A percentile compares a stretch with the other conserved stretches of the same genome.
Evolutionary conservation across 1,140 invertebrate genomes (phyloP).

Genomic region (Dreissena rostriformis): DNA sequence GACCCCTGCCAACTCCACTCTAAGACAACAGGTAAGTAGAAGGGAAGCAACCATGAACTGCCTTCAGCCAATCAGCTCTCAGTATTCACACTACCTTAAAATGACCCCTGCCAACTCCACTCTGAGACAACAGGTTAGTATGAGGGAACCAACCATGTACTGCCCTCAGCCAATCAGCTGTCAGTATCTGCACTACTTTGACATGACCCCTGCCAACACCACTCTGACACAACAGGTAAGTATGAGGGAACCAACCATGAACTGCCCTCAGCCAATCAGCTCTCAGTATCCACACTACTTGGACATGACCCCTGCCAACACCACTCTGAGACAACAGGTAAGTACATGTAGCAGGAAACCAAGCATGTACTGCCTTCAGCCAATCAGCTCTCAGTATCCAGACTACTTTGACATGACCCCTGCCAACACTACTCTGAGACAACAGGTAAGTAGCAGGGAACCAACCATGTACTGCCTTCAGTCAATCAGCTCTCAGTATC

Average conservation of each 20-base stretch:
- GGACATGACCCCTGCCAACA: slow-evolving; percentile 38
- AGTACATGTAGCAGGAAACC: slow-evolving; percentile 85
- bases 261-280: slow-evolving; percentile 85
- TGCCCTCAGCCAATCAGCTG: slow-evolving; percentile 84
- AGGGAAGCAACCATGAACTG: no score
- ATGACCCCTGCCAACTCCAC: no score
- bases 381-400: slow-evolving; percentile 75
- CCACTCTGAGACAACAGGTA: slow-evolving; percentile 31
- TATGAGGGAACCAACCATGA: slow-evolving; percentile 89
- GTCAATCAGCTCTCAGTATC: slow-evolving; percentile 77
- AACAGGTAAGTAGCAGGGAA: slow-evolving; percentile 81
- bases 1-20: no score
- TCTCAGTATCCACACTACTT: slow-evolving; percentile 41
- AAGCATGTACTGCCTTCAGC: slow-evolving; percentile 87
- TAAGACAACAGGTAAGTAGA: no score
- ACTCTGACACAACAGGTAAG: slow-evolving; percentile 25
- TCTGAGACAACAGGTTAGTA: no score
- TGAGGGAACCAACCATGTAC: slow-evolving; percentile 90
- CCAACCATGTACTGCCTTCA: slow-evolving; percentile 89
- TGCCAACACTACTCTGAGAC: slow-evolving; percentile 15
- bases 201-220: slow-evolving; percentile 34
- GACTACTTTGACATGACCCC: slow-evolving; percentile 45
- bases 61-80: no score
- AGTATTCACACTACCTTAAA: no score
- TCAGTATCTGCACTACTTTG: slow-evolving; percentile 40